phyloP scores from a whole-genome alignment of 1,140 invertebrate species.

The Neotoxoptera formosana region DNA sequence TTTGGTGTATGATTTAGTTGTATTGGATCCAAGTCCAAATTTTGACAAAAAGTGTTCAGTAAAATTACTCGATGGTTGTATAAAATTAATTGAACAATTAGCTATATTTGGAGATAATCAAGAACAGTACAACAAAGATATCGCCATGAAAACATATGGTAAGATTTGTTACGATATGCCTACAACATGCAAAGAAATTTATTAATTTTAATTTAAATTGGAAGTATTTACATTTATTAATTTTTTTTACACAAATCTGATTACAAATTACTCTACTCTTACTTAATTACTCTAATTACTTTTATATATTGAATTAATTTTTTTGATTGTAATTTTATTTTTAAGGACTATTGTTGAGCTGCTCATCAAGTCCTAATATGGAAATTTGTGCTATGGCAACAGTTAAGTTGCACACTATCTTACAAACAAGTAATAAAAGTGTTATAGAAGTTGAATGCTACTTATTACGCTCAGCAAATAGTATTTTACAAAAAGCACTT shows the following conservation, averaged over 20 bases:
- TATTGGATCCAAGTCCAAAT: slow-evolving; percentile 67
- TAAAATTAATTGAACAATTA: slow-evolving; percentile 51
- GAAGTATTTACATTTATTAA: background rate
- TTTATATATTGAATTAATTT: slow-evolving; percentile 61
- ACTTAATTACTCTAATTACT: no score
- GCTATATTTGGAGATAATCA: slow-evolving; percentile 50
- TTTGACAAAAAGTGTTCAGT: slow-evolving; percentile 67
- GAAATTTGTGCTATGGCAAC: slow-evolving; percentile 71
- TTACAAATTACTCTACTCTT: no score
- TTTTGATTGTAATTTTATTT: slow-evolving; percentile 67
- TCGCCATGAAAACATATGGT: slow-evolving; percentile 50
- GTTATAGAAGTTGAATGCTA: slow-evolving; percentile 68
- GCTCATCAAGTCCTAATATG: slow-evolving; percentile 67
- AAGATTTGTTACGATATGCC: background rate
- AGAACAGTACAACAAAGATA: slow-evolving; percentile 42
- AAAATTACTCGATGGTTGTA: slow-evolving; percentile 51
- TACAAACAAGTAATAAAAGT: slow-evolving; percentile 68
- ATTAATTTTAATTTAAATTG: slow-evolving; percentile 62
- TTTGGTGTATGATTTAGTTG: slow-evolving; percentile 70
- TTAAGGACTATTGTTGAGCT: slow-evolving; percentile 67
- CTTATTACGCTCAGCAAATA: slow-evolving; percentile 66
- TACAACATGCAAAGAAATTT: background rate
- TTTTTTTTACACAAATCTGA: background rate
- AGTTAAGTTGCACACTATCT: slow-evolving; percentile 69
- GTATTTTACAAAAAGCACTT: slow-evolving; percentile 64